phyloP scores from a whole-genome alignment of 1,140 invertebrate species.

The Bombus difficillimus region DNA sequence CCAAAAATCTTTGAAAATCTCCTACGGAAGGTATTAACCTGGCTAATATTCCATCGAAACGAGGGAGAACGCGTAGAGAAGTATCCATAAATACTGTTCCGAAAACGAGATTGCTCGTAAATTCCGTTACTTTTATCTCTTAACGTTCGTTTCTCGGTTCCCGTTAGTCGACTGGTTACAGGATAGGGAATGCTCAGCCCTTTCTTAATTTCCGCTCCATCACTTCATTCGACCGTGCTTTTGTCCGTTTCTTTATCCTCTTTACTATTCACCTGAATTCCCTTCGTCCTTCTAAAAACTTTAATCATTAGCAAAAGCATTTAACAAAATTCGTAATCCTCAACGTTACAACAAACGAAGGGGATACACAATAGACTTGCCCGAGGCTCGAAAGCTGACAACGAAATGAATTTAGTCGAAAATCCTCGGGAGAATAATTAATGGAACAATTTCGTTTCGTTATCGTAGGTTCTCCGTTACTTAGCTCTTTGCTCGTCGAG shows the following conservation, averaged over 20 bases:
- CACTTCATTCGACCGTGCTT: slow-evolving; percentile 18
- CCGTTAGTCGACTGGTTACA: slow-evolving; percentile 25
- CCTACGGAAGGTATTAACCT: not conserved
- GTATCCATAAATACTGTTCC: slow-evolving; percentile 32
- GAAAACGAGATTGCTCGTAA: slow-evolving; percentile 64
- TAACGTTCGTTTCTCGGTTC: slow-evolving; percentile 50
- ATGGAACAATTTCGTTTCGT: not conserved
- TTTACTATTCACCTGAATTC: not conserved
- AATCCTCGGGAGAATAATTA: not conserved
- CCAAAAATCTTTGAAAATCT: not conserved
- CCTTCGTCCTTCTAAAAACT: not conserved
- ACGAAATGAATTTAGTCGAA: not conserved
- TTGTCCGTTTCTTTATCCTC: slow-evolving; percentile 16
- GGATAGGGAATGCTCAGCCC: slow-evolving; percentile 59
- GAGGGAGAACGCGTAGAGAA: not conserved
- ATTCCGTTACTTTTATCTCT: slow-evolving; percentile 66
- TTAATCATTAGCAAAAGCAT: not conserved
- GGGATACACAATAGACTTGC: not conserved
- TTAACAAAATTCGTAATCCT: not conserved
- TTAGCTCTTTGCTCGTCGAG: not conserved
- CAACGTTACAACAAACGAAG: not conserved
- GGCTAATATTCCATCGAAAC: not conserved
- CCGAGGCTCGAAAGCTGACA: not conserved
- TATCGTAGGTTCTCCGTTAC: not conserved
- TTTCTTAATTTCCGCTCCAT: slow-evolving; percentile 58